Base-by-base conservation (phyloP, 1,140 invertebrate species). In the Drosophila sturtevanti region DNA sequence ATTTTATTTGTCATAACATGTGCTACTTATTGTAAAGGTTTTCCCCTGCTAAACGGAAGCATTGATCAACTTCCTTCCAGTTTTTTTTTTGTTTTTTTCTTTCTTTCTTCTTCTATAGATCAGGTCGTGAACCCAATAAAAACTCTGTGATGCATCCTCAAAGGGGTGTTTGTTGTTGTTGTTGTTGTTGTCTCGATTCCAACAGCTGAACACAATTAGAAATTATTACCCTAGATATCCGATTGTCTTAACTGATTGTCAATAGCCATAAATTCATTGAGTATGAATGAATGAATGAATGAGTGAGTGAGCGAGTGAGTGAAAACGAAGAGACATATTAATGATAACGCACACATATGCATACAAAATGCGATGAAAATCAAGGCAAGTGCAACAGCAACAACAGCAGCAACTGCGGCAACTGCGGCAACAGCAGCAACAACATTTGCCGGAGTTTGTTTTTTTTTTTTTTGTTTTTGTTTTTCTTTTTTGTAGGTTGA, bases 211-310 rank as follows among this genome's bases (percentile, higher is more conserved):
- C 75, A 78, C 75, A 78, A 89, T 87, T 87, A 87, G 84, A 87
- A 87, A 87, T 89, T 89, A 89, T 89, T 89, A 89, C 84, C 80
- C 84, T 72, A 89, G 84, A 89, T 89, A 89, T 89, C 72, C 80
- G 84, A 84, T 89, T 80, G 84, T 89, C 79, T 72, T 89, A 89
- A 89, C 84, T 84, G 84, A 89, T 89, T 89, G 84, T 84, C 84
- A 84, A 72, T 77, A 73, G 72, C 41, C 81, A 84, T 89, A 89
- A 89, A 89, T 89, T 89, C 78, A 80, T 74, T 55, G 62, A 59
- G 51, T 51, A 68, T 74, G 60, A 75, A 86, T 76, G 77, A 68
- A 41, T 54, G 65, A 31, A 27, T 63, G 60, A 16, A 31, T 34
- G 41, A 48, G 10, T 14, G 21, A 67, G 1, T 27, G 37, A 48